Conservation (phyloP, 2,113 vertebrate genomes). For the Chlorodrepanis virens region DNA sequence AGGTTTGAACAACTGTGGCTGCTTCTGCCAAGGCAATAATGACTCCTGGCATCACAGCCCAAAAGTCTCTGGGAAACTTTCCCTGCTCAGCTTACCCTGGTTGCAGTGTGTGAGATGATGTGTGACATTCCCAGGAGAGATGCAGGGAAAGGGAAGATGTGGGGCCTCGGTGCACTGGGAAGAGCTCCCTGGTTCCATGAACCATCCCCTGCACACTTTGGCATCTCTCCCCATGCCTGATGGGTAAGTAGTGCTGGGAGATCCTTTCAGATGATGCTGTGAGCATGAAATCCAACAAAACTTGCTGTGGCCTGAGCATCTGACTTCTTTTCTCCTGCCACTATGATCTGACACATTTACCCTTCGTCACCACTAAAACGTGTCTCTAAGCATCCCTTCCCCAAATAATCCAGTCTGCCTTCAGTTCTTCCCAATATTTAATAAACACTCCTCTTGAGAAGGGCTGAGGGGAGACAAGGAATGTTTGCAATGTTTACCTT, state of each 20-base stretch:
- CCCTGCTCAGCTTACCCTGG: neutral
- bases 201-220: neutral
- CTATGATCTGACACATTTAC: rapidly evolving
- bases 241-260: neutral
- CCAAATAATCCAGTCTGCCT: neutral
- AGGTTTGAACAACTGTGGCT: conserved; percentile 22
- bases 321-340: neutral
- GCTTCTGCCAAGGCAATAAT: conserved; percentile 23
- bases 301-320: neutral
- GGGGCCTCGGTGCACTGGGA: neutral
- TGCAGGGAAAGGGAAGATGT: neutral
- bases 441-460: neutral
- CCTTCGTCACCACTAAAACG: neutral
- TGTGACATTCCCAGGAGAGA: neutral
- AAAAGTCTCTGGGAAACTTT: conserved; percentile 4
- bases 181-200: neutral
- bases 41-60: neutral
- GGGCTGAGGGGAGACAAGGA: neutral
- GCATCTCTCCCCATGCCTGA: neutral
- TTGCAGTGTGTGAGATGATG: neutral
- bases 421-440: neutral
- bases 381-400: neutral
- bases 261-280: neutral
- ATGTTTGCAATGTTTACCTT: neutral
- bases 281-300: neutral